These are phyloP conservation scores for Phoebastria nigripes DNA, from an alignment of 2,797 vertebrate species.

Conservation along the genomic window DNA sequence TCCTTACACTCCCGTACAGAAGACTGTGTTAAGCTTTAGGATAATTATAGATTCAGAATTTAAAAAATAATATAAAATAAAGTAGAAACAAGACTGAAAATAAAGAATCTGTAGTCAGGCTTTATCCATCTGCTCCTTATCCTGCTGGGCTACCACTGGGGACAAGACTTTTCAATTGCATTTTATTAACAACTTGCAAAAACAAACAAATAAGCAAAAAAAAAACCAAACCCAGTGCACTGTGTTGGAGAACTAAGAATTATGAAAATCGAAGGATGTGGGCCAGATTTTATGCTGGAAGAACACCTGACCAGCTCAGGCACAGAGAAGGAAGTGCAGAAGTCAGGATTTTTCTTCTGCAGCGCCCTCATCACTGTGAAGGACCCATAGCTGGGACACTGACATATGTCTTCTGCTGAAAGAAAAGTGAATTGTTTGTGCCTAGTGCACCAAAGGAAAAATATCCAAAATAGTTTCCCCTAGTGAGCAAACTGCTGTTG, in stretches of 20 bases:
- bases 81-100: not conserved
- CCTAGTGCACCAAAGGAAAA: not conserved
- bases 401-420: not conserved
- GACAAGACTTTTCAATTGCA: not conserved
- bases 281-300: not conserved
- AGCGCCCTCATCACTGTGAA: not conserved
- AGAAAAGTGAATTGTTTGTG: not conserved
- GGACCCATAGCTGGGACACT: not conserved
- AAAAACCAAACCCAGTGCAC: not conserved
- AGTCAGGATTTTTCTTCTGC: not conserved
- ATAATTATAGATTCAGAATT: not conserved
- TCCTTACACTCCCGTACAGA: not conserved
- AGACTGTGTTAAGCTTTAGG: not conserved
- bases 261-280: not conserved
- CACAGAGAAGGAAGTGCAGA: not conserved
- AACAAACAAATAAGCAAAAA: not conserved
- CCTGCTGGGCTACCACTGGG: not conserved
- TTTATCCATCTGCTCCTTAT: not conserved
- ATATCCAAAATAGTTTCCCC: not conserved
- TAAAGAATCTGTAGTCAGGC: not conserved
- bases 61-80: not conserved
- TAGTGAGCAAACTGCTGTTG: not conserved
- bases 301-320: not conserved
- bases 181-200: not conserved
- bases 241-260: not conserved